A percentile compares a stretch with the other conserved stretches of the same genome.
Evolutionary conservation across 2,797 vertebrate species (phyloP).

Genomic region (Trachops cirrhosus): DNA sequence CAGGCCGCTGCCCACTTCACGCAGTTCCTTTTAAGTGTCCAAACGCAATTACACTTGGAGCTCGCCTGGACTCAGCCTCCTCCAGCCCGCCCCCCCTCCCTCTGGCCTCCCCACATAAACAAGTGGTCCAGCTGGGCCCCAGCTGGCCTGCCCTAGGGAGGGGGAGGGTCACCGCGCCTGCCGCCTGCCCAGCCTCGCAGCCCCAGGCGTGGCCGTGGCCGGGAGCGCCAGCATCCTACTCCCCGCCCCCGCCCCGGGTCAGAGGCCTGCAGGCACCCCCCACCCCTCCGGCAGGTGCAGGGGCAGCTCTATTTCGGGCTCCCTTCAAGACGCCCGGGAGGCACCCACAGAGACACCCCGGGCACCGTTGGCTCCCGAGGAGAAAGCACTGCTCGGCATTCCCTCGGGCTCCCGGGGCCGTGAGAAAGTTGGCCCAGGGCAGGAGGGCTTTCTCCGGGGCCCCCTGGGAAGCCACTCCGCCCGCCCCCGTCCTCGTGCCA

Average conservation of each 20-base stretch:
- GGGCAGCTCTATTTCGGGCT: not conserved
- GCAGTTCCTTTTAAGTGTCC: slow-evolving; percentile 72
- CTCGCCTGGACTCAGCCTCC: not conserved
- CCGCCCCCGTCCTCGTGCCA: not conserved
- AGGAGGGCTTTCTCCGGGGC: not conserved
- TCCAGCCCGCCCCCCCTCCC: not conserved
- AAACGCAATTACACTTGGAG: slow-evolving; percentile 60
- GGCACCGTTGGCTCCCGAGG: not conserved
- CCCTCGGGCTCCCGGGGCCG: not conserved
- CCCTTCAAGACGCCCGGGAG: not conserved
- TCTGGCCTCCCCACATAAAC: slow-evolving; percentile 49
- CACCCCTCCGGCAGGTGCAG: not conserved
- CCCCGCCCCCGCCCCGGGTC: not conserved
- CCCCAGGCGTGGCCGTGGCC: not conserved
- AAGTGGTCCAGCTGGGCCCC: slow-evolving; percentile 71
- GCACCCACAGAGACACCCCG: not conserved
- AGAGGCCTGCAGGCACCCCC: not conserved
- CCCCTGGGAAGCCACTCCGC: not conserved
- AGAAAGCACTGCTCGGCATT: not conserved
- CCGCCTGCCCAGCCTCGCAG: not conserved
- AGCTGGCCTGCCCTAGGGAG: slow-evolving; percentile 50
- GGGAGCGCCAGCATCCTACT: not conserved
- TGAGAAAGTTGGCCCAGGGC: slow-evolving; percentile 47
- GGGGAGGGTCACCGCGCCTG: not conserved
- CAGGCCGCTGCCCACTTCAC: slow-evolving; percentile 53